phyloP scores from a whole-genome alignment of 2,113 vertebrate species.

The Numida meleagris region DNA sequence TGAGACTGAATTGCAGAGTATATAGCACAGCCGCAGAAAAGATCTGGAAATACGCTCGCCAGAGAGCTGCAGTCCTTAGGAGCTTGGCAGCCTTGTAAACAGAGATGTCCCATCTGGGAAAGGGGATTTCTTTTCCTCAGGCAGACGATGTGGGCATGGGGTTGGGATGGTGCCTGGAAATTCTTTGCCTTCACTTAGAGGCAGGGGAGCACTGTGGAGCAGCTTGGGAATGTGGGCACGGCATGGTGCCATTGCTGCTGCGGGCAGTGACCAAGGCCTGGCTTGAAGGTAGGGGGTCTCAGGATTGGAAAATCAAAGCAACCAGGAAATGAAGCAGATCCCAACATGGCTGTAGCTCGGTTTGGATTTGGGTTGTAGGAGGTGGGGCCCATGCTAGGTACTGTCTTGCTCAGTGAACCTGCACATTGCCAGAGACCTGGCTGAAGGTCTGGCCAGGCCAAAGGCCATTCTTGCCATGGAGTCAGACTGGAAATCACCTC shows the following conservation, averaged over 20 bases:
- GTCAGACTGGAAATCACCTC: neutral
- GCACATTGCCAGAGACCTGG: neutral
- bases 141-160: neutral
- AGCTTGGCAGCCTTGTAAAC: slow-evolving; percentile 30
- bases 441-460: neutral
- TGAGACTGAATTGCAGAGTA: slow-evolving; percentile 53
- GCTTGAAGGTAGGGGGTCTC: neutral
- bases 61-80: neutral
- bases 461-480: neutral
- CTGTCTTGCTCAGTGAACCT: neutral
- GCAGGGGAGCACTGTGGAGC: neutral
- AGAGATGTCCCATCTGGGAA: slow-evolving; percentile 30
- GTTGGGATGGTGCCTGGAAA: slow-evolving; percentile 2
- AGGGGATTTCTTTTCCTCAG: slow-evolving; percentile 16
- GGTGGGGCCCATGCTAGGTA: neutral
- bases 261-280: neutral
- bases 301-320: neutral
- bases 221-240: neutral
- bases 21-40: slow-evolving; percentile 18
- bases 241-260: neutral
- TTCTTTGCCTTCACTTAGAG: neutral
- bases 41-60: slow-evolving; percentile 48
- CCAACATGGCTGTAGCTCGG: too few relatives aligned
- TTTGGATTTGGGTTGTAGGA: neutral
- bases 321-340: neutral